These are phyloP conservation scores for Acipenser oxyrinchus DNA, from an alignment of 2,797 vertebrate genomes.

Conservation along the genomic window DNA sequence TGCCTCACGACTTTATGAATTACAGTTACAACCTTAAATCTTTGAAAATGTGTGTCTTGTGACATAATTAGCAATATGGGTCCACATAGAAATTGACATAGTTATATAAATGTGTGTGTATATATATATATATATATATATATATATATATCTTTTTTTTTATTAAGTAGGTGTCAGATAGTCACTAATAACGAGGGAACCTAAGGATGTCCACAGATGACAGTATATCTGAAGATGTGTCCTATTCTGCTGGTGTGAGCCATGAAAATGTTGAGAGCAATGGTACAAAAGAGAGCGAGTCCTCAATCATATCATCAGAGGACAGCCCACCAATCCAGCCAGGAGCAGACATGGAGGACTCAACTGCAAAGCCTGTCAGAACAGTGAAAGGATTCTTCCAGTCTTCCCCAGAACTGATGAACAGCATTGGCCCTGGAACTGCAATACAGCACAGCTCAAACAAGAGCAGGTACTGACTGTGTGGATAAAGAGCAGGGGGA, in stretches of 20 bases:
- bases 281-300: constrained; percentile 47
- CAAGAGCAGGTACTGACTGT: constrained; percentile 33
- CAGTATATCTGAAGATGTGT: constrained; percentile 70
- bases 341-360: constrained; percentile 58
- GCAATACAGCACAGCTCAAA: constrained; percentile 47
- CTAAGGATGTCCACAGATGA: constrained; percentile 73
- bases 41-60: background rate
- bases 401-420: constrained; percentile 47
- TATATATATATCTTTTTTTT: background rate
- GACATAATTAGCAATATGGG: background rate
- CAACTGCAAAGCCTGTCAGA: constrained; percentile 41
- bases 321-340: constrained; percentile 50
- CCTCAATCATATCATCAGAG: constrained; percentile 57
- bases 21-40: background rate
- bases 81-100: background rate
- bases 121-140: background rate
- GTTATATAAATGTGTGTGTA: background rate
- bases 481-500: too few species aligned
- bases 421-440: constrained; percentile 39
- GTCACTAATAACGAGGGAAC: constrained; percentile 39
- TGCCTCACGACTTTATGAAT: background rate
- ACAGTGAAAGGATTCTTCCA: constrained; percentile 37
- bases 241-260: constrained; percentile 53
- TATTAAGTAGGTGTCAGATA: constrained; percentile 35
- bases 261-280: constrained; percentile 44